Percentiles rank a stretch among this genome's conserved stretches.
Conservation (phyloP, 2,888 invertebrate genomes). For the Calameuta idolon region DNA sequence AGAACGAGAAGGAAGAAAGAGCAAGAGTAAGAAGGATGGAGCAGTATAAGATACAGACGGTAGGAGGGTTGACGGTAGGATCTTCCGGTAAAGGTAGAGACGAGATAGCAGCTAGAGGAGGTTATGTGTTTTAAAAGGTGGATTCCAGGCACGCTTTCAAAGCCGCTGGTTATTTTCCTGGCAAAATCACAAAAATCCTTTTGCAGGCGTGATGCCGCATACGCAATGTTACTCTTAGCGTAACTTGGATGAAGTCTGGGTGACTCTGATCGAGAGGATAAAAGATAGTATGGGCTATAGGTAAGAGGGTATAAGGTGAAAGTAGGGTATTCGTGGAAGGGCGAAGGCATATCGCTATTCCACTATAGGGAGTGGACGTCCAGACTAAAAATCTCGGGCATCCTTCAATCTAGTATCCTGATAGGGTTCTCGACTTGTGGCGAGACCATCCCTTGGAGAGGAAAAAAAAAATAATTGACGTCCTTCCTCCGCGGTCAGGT, state of each 20-base stretch:
- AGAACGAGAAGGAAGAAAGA: not conserved
- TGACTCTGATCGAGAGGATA: not conserved
- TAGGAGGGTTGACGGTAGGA: not conserved
- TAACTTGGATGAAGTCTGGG: not conserved
- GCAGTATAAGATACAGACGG: not conserved
- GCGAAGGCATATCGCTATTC: not conserved
- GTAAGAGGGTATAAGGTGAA: not conserved
- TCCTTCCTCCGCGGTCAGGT: not conserved
- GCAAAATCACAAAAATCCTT: constrained; percentile 28
- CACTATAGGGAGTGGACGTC: not conserved
- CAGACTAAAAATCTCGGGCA: not conserved
- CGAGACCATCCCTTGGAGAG: not conserved
- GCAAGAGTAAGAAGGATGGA: not conserved
- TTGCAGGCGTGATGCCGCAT: constrained; percentile 24
- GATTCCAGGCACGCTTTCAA: constrained; percentile 25
- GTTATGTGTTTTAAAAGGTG: constrained; percentile 6
- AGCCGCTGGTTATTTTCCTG: constrained; percentile 24
- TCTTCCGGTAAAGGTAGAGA: not conserved
- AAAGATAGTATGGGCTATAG: not conserved
- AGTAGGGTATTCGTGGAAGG: not conserved
- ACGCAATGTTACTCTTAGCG: constrained; percentile 23
- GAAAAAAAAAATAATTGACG: not conserved
- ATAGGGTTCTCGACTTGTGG: not conserved
- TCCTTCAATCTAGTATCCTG: not conserved
- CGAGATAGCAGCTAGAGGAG: not conserved